Percentiles rank a stretch among this genome's conserved stretches.
Conservation (phyloP, 1,140 invertebrate species). For the Rhagoletis pomonella region DNA sequence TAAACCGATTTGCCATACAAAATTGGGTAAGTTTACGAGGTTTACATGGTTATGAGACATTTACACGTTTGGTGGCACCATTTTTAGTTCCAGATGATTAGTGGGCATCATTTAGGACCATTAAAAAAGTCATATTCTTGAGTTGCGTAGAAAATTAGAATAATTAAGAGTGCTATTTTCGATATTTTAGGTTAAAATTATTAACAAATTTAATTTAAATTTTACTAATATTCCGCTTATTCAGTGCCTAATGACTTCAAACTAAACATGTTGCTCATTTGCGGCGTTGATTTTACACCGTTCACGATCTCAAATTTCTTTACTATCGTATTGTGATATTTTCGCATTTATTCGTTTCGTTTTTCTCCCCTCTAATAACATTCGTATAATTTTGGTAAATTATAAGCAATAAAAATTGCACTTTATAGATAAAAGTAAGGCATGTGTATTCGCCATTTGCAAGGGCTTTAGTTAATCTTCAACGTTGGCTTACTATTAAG, state of each 20-base stretch:
- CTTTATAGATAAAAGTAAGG: neutral
- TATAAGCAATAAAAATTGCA: slow-evolving; percentile 33
- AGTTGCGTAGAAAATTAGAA: too few species aligned
- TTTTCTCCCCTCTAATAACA: neutral
- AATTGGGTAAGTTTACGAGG: too few species aligned
- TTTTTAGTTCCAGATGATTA: too few species aligned
- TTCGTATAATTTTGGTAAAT: neutral
- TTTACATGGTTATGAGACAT: too few species aligned
- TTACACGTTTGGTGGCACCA: too few species aligned
- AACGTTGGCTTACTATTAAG: neutral
- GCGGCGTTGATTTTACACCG: slow-evolving; percentile 35
- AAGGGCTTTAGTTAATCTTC: neutral
- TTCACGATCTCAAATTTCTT: slow-evolving; percentile 39
- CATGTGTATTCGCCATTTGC: neutral
- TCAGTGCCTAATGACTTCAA: neutral
- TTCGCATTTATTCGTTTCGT: slow-evolving; percentile 6
- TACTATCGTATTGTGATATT: slow-evolving; percentile 44
- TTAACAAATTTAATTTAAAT: neutral
- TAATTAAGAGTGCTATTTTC: neutral
- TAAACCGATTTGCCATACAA: too few species aligned
- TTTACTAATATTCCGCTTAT: neutral
- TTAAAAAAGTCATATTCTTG: too few species aligned
- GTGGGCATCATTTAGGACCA: too few species aligned
- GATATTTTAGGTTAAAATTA: neutral
- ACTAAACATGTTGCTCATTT: slow-evolving; percentile 3